Conservation (phyloP, 1,140 invertebrate genomes). For the Coelopa frigida region DNA sequence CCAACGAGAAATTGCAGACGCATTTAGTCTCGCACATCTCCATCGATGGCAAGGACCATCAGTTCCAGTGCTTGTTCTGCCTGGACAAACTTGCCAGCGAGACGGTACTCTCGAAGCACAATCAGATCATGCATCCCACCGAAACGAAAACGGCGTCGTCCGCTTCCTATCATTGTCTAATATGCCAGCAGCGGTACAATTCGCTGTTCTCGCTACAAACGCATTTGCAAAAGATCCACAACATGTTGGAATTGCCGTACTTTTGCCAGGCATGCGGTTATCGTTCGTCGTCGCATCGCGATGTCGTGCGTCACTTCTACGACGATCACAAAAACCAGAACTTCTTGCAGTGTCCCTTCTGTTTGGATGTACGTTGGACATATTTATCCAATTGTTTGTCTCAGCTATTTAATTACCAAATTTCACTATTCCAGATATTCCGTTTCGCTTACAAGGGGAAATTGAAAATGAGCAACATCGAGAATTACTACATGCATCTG, state of each 20-base stretch:
- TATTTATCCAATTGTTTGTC: not conserved
- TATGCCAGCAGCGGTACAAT: slow-evolving; percentile 56
- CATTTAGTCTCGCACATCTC: slow-evolving; percentile 63
- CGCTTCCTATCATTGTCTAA: slow-evolving; percentile 55
- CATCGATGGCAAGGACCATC: slow-evolving; percentile 39
- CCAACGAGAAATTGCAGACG: slow-evolving; percentile 58
- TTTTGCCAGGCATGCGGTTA: slow-evolving; percentile 65
- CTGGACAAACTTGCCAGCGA: slow-evolving; percentile 47
- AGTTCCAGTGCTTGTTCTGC: slow-evolving; percentile 53
- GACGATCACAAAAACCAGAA: slow-evolving; percentile 54
- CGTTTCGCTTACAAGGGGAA: slow-evolving; percentile 33
- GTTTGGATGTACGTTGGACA: slow-evolving; percentile 54
- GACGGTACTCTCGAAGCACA: slow-evolving; percentile 49
- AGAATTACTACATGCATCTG: slow-evolving; percentile 35
- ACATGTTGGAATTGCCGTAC: slow-evolving; percentile 71
- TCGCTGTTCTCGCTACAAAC: slow-evolving; percentile 57
- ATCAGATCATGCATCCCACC: slow-evolving; percentile 51
- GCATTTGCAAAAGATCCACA: slow-evolving; percentile 69
- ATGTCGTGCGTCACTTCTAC: slow-evolving; percentile 66
- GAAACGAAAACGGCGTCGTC: slow-evolving; percentile 52
- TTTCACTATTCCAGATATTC: slow-evolving; percentile 23
- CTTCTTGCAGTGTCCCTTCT: slow-evolving; percentile 64
- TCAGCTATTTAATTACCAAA: too few relatives aligned
- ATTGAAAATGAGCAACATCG: slow-evolving; percentile 26
- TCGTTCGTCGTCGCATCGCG: slow-evolving; percentile 65